phyloP scores from a whole-genome alignment of 2,113 vertebrate genomes.

The Lophotis ruficrista region DNA sequence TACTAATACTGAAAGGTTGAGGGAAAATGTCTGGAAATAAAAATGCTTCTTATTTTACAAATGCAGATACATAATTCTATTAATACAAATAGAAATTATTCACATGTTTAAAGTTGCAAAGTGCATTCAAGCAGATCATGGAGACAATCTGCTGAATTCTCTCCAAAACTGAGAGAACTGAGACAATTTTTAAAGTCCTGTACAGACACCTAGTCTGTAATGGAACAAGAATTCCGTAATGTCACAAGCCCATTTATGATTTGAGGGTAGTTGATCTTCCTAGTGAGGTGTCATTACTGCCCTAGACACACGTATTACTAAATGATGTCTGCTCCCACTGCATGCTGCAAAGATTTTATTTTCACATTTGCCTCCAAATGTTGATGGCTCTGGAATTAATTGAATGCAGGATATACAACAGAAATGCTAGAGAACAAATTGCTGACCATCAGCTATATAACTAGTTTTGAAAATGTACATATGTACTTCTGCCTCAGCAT shows the following conservation, averaged over 20 bases:
- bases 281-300: background rate
- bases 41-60: background rate
- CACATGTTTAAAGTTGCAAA: background rate
- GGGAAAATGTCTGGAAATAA: background rate
- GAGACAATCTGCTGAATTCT: background rate
- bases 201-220: background rate
- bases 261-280: background rate
- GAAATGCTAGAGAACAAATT: background rate
- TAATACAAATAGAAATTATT: background rate
- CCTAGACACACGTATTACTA: background rate
- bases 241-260: background rate
- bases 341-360: background rate
- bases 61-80: background rate
- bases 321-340: background rate
- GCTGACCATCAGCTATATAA: slow-evolving; percentile 22
- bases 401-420: background rate
- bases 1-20: background rate
- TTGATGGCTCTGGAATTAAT: background rate
- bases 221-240: background rate
- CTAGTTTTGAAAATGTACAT: slow-evolving; percentile 22
- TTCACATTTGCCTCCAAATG: background rate
- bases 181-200: background rate
- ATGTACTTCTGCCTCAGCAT: background rate
- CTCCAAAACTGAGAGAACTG: background rate
- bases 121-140: background rate